phyloP scores from a whole-genome alignment of 2,888 invertebrate genomes.

The Ectemnius cavifrons region DNA sequence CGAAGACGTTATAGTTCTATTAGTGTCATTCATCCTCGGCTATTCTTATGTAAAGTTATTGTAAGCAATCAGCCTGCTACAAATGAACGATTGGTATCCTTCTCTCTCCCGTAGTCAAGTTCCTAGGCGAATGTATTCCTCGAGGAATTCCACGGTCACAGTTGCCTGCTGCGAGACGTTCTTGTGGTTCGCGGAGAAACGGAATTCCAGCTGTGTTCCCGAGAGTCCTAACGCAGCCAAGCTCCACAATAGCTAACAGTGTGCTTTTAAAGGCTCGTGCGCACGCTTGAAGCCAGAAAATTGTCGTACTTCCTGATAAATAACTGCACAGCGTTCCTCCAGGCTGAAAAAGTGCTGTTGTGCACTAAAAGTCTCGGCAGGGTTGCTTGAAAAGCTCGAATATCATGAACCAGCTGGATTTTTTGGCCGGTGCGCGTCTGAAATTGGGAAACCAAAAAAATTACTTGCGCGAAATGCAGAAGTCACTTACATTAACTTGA shows the following conservation, averaged over 20 bases:
- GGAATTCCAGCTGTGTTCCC: slow-evolving; percentile 50
- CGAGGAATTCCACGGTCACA: slow-evolving; percentile 66
- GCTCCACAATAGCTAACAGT: too few relatives aligned
- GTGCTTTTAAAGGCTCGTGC: not conserved
- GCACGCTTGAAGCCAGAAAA: slow-evolving; percentile 6
- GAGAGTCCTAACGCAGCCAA: slow-evolving; percentile 22
- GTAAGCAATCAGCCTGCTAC: slow-evolving; percentile 9
- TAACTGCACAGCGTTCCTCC: not conserved
- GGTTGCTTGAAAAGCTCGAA: not conserved
- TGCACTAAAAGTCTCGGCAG: not conserved
- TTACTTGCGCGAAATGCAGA: too few relatives aligned
- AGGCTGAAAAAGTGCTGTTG: not conserved
- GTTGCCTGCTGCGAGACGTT: slow-evolving; percentile 30
- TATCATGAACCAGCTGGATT: not conserved
- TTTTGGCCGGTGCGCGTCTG: not conserved
- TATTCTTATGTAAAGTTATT: slow-evolving; percentile 35
- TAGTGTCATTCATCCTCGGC: slow-evolving; percentile 40
- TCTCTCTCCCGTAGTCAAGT: slow-evolving; percentile 56
- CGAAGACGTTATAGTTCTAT: slow-evolving; percentile 37
- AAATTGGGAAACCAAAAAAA: not conserved
- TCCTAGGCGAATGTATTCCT: slow-evolving; percentile 63
- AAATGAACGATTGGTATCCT: too few relatives aligned
- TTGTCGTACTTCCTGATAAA: slow-evolving; percentile 14
- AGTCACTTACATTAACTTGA: too few relatives aligned
- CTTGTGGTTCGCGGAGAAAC: slow-evolving; percentile 53